These are phyloP conservation scores for Willisornis vidua DNA, from an alignment of 2,113 vertebrate species.

Conservation along the genomic window DNA sequence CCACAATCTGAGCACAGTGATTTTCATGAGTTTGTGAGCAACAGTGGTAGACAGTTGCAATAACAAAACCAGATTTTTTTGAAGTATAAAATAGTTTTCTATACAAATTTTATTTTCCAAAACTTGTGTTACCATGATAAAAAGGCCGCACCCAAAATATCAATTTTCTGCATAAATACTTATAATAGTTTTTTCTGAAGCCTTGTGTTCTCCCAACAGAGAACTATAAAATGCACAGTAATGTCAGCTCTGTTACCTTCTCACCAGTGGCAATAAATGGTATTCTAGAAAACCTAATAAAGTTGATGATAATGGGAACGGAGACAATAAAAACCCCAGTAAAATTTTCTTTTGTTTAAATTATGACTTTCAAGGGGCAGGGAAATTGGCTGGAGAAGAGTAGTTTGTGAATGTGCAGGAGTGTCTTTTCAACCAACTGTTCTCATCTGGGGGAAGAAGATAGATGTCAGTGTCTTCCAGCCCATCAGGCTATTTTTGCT, in stretches of 20 bases:
- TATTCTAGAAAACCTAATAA: background rate
- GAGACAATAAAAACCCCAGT: background rate
- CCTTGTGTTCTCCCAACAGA: background rate
- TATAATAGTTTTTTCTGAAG: background rate
- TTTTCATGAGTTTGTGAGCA: background rate
- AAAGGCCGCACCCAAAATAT: background rate
- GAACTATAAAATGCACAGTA: background rate
- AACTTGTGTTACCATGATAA: background rate
- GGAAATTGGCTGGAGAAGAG: background rate
- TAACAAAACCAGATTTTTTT: background rate
- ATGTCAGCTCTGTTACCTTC: background rate
- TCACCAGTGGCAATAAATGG: background rate
- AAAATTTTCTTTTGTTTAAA: background rate
- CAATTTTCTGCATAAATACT: conserved; percentile 3
- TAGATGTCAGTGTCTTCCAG: background rate
- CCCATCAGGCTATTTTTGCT: background rate
- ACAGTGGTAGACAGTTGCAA: background rate
- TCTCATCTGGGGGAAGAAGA: background rate
- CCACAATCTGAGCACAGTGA: background rate
- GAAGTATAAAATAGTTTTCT: background rate
- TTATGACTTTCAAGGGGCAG: background rate
- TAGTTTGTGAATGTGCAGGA: background rate
- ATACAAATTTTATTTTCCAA: background rate
- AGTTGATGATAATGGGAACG: background rate
- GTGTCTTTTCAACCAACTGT: background rate